Percentiles rank a stretch among this genome's conserved stretches.
These are phyloP conservation scores for Mactra quadrangularis DNA, from an alignment of 1,140 invertebrate genomes.

Conservation along the genomic window DNA sequence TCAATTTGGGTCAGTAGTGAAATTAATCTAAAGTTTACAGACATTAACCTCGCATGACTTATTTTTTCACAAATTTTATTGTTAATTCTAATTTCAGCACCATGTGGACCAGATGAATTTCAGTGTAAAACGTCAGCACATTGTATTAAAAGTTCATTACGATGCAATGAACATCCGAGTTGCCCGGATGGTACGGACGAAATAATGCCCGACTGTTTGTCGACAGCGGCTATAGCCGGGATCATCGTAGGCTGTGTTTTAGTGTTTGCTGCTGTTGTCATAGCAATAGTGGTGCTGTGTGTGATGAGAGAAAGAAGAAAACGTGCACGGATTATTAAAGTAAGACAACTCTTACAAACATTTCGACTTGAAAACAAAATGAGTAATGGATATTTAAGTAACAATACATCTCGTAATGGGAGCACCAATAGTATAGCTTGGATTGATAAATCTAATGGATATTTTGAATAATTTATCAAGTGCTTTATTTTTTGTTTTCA, in stretches of 20 bases:
- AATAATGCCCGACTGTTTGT: slow-evolving; percentile 50
- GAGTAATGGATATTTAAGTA: slow-evolving; percentile 35
- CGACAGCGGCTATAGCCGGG: slow-evolving; percentile 38
- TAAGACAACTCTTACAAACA: slow-evolving; percentile 60
- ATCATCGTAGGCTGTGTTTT: slow-evolving; percentile 33
- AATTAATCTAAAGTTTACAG: too few species aligned
- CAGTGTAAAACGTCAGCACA: slow-evolving; percentile 14
- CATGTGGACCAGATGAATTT: slow-evolving; percentile 38
- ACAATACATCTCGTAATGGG: neutral
- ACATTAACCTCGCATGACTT: too few species aligned
- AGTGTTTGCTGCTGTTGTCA: slow-evolving; percentile 19
- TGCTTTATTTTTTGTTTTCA: too few species aligned
- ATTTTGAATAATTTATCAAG: slow-evolving; percentile 18
- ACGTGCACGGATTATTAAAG: slow-evolving; percentile 58
- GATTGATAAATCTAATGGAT: slow-evolving; percentile 33
- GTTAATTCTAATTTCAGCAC: slow-evolving; percentile 46
- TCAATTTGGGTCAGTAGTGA: too few species aligned
- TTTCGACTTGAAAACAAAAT: slow-evolving; percentile 50
- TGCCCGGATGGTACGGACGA: slow-evolving; percentile 54
- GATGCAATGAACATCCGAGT: slow-evolving; percentile 25
- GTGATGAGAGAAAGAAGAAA: slow-evolving; percentile 21
- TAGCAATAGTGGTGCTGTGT: slow-evolving; percentile 36
- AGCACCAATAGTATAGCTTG: slow-evolving; percentile 35
- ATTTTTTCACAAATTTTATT: too few species aligned
- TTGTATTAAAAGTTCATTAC: slow-evolving; percentile 39